Evolutionary conservation across 2,797 vertebrate genomes (phyloP), one percentile per base, ranked within the genome.

Genomic region (Lepidocolaptes lacrymiger): DNA sequence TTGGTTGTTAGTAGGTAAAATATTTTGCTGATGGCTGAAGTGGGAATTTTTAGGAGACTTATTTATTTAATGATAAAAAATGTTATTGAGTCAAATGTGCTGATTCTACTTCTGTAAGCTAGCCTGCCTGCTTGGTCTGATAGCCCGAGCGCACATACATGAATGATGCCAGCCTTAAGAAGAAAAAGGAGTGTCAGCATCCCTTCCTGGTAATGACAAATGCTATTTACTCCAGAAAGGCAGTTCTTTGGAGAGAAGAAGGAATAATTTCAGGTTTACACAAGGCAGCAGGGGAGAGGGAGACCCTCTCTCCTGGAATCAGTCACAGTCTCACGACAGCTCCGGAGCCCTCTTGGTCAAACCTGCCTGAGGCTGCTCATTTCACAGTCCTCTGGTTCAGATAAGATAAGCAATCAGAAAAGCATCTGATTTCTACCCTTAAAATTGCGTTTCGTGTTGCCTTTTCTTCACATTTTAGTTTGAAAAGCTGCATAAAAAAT

Each of bases 61-160:
- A 69, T 68, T 85, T 93, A 87, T 88, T 87, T 96, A 94, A 93
- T 85, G 84, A 96, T 89, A 92, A 94, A 92, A 91, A 93, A 85
- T 85, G 76, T 62, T 92, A 93, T 15, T 5, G 3, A 81, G 66
- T 81, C 64, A 88, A 96, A 97, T 81, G 62, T 88, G 87, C 91
- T 96, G 89, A 93, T 91, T 56, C 28, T n/a, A 75, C n/a, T 86
- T 74, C 76, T 59, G 58, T 62, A 68, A 91, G 68, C 36, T 69
- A 43, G 62, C 55, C 79, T 6, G 14, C 39, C 89, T 95, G 89
- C 85, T 78, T 3, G 21, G 58, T 62, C 79, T 86, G 92, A 94
- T 93, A 91, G 93, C 44, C 89, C 0, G 2, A 43, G 34, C 1
- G 4, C 51, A 59, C 58, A 36, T n/a, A 34, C 36, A 16, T 46